Percentiles rank a stretch among this genome's conserved stretches.
Conservation (phyloP, 2,113 vertebrate genomes). For the Thryonomys swinderianus region DNA sequence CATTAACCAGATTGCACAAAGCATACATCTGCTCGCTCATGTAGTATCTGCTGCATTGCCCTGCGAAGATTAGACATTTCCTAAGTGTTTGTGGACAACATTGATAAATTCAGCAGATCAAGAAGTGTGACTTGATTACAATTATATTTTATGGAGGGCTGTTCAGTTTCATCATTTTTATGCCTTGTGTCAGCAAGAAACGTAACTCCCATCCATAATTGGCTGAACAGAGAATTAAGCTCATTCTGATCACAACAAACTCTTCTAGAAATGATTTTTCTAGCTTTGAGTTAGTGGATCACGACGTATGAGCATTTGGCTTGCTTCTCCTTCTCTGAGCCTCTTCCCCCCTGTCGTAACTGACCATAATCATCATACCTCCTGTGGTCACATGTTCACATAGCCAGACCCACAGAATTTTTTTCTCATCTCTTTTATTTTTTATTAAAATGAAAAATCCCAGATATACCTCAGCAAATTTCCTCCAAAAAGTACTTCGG, state of each 20-base stretch:
- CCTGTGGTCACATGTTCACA: background rate
- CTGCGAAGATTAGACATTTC: background rate
- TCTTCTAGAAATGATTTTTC: background rate
- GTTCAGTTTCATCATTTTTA: background rate
- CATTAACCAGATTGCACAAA: background rate
- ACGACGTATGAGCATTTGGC: background rate
- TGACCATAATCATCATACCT: background rate
- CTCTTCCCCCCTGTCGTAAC: background rate
- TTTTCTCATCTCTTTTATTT: background rate
- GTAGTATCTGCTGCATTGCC: background rate
- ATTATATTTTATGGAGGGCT: background rate
- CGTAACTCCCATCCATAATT: background rate
- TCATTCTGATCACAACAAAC: constrained; percentile 15
- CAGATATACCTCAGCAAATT: background rate
- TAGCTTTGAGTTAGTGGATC: background rate
- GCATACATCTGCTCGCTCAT: background rate
- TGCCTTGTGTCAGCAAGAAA: background rate
- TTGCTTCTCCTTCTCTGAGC: background rate
- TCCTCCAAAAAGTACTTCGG: background rate
- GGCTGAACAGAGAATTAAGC: background rate
- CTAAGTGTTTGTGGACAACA: background rate
- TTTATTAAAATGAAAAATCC: background rate
- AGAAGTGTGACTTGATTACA: background rate
- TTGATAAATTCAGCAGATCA: background rate
- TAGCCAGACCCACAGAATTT: background rate